Conservation (phyloP, 2,113 vertebrate genomes). For the Peromyscus californicus region DNA sequence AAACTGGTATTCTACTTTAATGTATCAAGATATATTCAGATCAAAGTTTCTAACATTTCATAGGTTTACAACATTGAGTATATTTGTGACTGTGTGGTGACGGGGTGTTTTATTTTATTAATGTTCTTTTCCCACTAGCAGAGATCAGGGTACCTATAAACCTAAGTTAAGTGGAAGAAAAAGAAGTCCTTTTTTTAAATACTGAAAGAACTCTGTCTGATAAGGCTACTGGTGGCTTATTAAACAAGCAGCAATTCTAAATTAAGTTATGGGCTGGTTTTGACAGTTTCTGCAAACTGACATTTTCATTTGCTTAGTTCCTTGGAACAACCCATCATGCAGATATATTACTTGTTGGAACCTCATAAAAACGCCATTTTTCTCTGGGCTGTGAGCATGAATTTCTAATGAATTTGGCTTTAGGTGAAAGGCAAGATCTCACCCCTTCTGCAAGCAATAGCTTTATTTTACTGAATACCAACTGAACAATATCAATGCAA, state of each 20-base stretch:
- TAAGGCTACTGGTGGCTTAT: slow-evolving; percentile 74
- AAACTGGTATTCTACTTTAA: neutral
- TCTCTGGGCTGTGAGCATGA: slow-evolving; percentile 74
- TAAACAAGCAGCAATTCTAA: slow-evolving; percentile 82
- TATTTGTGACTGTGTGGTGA: slow-evolving; percentile 59
- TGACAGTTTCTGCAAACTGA: slow-evolving; percentile 84
- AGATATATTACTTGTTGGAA: slow-evolving; percentile 85
- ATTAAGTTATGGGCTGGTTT: slow-evolving; percentile 76
- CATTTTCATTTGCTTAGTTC: slow-evolving; percentile 84
- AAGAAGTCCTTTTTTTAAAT: slow-evolving; percentile 69
- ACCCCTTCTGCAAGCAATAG: slow-evolving; percentile 64
- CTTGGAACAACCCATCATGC: slow-evolving; percentile 76
- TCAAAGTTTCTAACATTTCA: neutral
- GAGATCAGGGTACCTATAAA: slow-evolving; percentile 55
- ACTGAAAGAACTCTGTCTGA: slow-evolving; percentile 75
- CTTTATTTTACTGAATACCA: slow-evolving; percentile 70
- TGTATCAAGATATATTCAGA: neutral
- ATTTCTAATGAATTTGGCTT: slow-evolving; percentile 82
- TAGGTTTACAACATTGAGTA: slow-evolving; percentile 9
- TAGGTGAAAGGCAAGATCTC: slow-evolving; percentile 75
- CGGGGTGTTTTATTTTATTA: slow-evolving; percentile 45
- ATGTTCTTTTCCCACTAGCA: slow-evolving; percentile 52
- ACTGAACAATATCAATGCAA: slow-evolving; percentile 74
- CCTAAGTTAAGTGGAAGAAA: slow-evolving; percentile 68
- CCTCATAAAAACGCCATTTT: slow-evolving; percentile 82